Evolutionary conservation across 2,888 invertebrate genomes (phyloP), one percentile per base, ranked within the genome.

Genomic region (Dryadula phaetusa): DNA sequence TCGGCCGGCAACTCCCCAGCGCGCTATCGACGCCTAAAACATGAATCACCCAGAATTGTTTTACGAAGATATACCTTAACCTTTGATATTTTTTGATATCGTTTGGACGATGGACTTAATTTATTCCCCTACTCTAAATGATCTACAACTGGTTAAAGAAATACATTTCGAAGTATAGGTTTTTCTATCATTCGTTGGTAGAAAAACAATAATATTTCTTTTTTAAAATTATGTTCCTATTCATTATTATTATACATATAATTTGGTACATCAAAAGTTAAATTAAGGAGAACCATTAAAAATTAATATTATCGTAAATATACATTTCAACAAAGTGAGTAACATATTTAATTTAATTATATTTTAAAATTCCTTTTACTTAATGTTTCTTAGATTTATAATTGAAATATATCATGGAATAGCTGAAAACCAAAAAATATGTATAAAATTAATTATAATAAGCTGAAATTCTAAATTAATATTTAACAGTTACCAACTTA

Each of bases 11-110:
- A 64, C 46, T 72, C 74, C 71, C 72, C 16, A 66, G 72, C 40
- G 74, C 60, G 70, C 71, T 69, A 71, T 73, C 70, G 60, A 64
- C 66, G 66, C 62, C 68, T 67, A 64, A 72, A 67, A 53, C 71
- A 70, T 71, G 69, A 74, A 70, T 74, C 70, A 72, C 69, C 64
- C 64, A 52, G 69, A 72, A 73, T 72, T 62, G 71, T 70, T 72
- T 67, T 63, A 58, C 61, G 40, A 52, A 62, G 40, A 62, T 62
- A 64, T 64, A 65, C 28, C 1, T 47, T 47, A 34, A 47, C n/a
- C 20, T 52, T 52, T 28, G 47, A 25, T 46, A 40, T 63, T 63
- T 62, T 66, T 54, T 37, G 60, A 44, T 67, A 58, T 67, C 46
- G 20, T 34, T 28, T 14, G 56, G 34, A 58, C 0, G 5, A 22